Evolutionary conservation across 2,888 invertebrate genomes (phyloP).

Genomic region (Pheosia gnoma): DNA sequence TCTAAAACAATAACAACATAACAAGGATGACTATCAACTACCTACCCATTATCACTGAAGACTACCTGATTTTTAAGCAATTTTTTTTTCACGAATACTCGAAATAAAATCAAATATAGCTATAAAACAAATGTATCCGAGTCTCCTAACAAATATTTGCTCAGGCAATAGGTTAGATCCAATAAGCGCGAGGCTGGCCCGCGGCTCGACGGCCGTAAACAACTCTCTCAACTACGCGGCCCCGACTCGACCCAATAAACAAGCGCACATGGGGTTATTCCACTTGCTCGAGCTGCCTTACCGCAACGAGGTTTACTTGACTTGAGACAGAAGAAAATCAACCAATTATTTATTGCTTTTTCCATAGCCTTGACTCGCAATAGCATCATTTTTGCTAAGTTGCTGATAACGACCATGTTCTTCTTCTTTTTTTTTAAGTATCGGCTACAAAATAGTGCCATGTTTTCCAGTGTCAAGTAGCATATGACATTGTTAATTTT

Average conservation of each 20-base stretch:
- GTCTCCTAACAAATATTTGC: slow-evolving; percentile 43
- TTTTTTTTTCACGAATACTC: no score
- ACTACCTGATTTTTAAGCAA: no score
- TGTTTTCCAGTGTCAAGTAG: no score
- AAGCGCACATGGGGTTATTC: slow-evolving; percentile 28
- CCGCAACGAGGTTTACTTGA: slow-evolving; percentile 1
- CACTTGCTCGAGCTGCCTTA: slow-evolving; percentile 11
- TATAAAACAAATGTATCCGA: slow-evolving; percentile 31
- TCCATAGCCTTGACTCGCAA: no score
- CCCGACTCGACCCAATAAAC: slow-evolving; percentile 24
- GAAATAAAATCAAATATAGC: slow-evolving; percentile 9
- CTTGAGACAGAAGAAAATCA: not conserved
- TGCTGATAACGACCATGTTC: no score
- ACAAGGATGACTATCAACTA: no score
- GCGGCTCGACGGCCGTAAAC: slow-evolving; percentile 38
- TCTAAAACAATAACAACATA: no score
- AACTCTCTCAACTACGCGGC: slow-evolving; percentile 30
- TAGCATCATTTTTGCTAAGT: no score
- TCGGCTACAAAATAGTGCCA: no score
- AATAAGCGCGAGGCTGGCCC: slow-evolving; percentile 37
- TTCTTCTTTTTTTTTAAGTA: no score
- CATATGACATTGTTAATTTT: no score
- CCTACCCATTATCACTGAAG: no score
- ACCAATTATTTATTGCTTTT: not conserved
- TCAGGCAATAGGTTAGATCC: slow-evolving; percentile 45